Evolutionary conservation across 2,888 invertebrate genomes (phyloP).

Genomic region (Thymelicus sylvestris): DNA sequence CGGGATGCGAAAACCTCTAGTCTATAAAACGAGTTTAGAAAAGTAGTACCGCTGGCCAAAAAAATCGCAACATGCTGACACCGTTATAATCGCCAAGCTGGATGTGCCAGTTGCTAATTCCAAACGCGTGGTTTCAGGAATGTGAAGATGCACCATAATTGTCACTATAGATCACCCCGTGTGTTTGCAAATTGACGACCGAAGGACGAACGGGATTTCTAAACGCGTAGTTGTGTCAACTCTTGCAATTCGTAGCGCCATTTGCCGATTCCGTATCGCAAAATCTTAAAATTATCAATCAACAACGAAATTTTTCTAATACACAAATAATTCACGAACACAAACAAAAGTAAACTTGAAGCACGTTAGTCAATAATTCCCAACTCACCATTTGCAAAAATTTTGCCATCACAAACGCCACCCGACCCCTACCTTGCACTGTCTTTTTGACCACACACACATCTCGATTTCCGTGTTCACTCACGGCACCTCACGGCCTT

Average conservation of each 20-base stretch:
- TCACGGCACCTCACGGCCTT: conserved; percentile 83
- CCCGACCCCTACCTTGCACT: conserved; percentile 91
- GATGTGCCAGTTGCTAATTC: conserved; percentile 83
- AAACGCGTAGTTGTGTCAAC: conserved; percentile 85
- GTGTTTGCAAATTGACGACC: conserved; percentile 70
- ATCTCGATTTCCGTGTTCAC: conserved; percentile 86
- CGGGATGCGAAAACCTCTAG: conserved; percentile 84
- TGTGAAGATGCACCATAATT: conserved; percentile 77
- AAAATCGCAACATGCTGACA: conserved; percentile 86
- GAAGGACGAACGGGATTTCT: conserved; percentile 75
- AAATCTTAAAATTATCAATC: conserved; percentile 75
- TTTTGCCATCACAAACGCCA: conserved; percentile 92
- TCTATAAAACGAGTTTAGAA: conserved; percentile 85
- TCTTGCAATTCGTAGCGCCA: conserved; percentile 84
- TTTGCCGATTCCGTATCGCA: conserved; percentile 82
- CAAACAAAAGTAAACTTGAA: conserved; percentile 65
- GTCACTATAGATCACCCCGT: conserved; percentile 74
- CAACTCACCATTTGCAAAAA: conserved; percentile 91
- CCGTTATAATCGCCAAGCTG: conserved; percentile 85
- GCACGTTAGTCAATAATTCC: conserved; percentile 75
- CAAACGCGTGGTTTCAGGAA: conserved; percentile 72
- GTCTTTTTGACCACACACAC: conserved; percentile 87
- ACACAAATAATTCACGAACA: conserved; percentile 75
- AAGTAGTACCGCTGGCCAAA: conserved; percentile 85
- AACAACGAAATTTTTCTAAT: conserved; percentile 72